Evolutionary conservation across 1,140 invertebrate genomes (phyloP), one percentile per base, ranked within the genome.

Genomic region (Hormaphis cornu): DNA sequence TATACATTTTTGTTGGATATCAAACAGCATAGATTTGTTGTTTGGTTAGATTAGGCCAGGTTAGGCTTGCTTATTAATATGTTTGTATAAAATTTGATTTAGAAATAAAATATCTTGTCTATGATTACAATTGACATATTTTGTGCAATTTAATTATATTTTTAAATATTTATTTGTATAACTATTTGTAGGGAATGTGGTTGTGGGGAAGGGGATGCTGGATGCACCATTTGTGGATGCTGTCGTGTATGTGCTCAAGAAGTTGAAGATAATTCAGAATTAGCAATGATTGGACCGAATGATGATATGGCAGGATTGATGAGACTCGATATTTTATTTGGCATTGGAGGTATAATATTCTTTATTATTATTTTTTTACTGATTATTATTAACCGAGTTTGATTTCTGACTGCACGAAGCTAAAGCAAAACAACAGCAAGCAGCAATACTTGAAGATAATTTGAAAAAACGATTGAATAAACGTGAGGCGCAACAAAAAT

Each of bases 161-260:
- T 58, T 42, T 52, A 18, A 63, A 42, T 69, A n/a, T n/a, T 37
- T 37, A n/a, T 69, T 71, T 53, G 35, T 63, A 48, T 69, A 1
- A 71, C 74, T 71, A 72, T 53, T 72, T 76, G 18, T 71, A 94
- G 92, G 74, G 88, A 90, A 75, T 98, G 95, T 81, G 93, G 91
- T 2, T 98, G 95, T 82, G 95, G 95, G 16, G 89, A 91, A 76
- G 95, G 94, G 16, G 95, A 97, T 76, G 89, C 91, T 44, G 93
- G 95, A 0, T 98, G 95, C 76, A 83, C 87, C 1, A 86, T 90
- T 73, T 98, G 96, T 79, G 94, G 95, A 1, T 88, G 90, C 35
- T 98, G 96, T 78, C 80, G 90, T 54, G 84, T 88, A 18, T 98
- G 95, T 79, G 91, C 88, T 1, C 82, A 86, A 30, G 86, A 89